Conservation (phyloP, 2,797 vertebrate species). For the Leuciscus waleckii region DNA sequence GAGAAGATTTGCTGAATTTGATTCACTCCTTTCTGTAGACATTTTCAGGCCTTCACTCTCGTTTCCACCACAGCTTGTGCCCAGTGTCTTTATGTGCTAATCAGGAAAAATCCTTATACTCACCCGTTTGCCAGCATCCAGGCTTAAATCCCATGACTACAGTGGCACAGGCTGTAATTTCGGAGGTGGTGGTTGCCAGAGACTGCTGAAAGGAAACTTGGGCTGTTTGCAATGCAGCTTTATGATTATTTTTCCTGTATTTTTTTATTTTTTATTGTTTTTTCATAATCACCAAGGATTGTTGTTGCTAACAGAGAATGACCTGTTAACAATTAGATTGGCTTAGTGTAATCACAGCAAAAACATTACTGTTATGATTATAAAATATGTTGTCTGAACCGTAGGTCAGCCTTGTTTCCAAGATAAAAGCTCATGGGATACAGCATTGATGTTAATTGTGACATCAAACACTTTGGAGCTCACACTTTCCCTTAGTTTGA, state of each 20-base stretch:
- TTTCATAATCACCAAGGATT: constrained; percentile 48
- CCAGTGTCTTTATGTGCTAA: constrained; percentile 46
- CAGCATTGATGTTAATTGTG: constrained; percentile 41
- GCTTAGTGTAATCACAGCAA: constrained; percentile 44
- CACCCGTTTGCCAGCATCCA: constrained; percentile 38
- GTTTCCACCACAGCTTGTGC: constrained; percentile 37
- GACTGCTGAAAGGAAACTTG: constrained; percentile 13
- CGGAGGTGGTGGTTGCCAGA: constrained; percentile 28
- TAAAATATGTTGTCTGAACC: constrained; percentile 53
- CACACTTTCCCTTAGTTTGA: constrained; percentile 32
- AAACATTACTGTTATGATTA: constrained; percentile 47
- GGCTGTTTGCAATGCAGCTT: constrained; percentile 5
- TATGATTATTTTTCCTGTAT: constrained; percentile 6
- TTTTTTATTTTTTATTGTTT: background rate
- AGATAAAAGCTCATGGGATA: constrained; percentile 32
- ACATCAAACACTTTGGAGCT: constrained; percentile 34
- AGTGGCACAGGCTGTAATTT: constrained; percentile 49
- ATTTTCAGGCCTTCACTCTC: constrained; percentile 14
- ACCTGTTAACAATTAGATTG: constrained; percentile 50
- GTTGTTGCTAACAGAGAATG: constrained; percentile 39
- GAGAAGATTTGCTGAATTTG: constrained; percentile 58
- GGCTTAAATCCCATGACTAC: constrained; percentile 53
- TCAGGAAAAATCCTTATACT: constrained; percentile 52
- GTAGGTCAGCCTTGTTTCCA: constrained; percentile 48
- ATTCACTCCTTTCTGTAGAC: constrained; percentile 54